Evolutionary conservation across 2,797 vertebrate genomes (phyloP).

Genomic region (Rhabdomys pumilio): DNA sequence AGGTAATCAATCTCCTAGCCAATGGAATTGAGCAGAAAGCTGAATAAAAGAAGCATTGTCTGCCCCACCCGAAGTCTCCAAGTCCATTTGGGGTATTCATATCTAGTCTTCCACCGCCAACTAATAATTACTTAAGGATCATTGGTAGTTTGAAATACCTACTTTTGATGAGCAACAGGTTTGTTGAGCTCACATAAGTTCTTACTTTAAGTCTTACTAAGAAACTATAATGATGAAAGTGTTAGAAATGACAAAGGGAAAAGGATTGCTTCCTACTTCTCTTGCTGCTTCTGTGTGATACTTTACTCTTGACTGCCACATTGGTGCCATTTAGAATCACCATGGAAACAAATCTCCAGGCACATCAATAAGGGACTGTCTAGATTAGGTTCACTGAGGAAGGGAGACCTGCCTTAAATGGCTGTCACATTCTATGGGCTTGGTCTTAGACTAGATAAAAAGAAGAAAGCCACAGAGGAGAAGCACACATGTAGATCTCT

Average conservation of each 20-base stretch:
- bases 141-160: slow-evolving; percentile 47
- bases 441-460: neutral
- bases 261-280: neutral
- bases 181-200: slow-evolving; percentile 21
- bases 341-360: neutral
- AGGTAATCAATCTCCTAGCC: neutral
- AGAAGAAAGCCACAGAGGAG: neutral
- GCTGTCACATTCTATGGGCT: neutral
- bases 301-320: neutral
- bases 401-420: neutral
- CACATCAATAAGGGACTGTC: neutral
- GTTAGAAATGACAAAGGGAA: slow-evolving; percentile 42
- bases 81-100: neutral
- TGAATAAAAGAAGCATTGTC: neutral
- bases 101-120: neutral
- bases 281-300: neutral
- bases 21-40: neutral
- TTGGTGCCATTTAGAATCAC: neutral
- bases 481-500: neutral
- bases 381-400: neutral
- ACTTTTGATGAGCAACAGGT: slow-evolving; percentile 42
- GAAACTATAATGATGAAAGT: neutral
- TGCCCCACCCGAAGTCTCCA: neutral
- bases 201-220: slow-evolving; percentile 41
- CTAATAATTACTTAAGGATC: neutral